Evolutionary conservation across 2,113 vertebrate species (phyloP).

Genomic region (human): GRCh38 chr11:35880001-35880500

Average conservation of each 20-base stretch:
- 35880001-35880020: not conserved
- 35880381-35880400: too few species aligned
- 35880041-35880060: not conserved
- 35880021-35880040: not conserved
- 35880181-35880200: not conserved
- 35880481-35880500: not conserved
- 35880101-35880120: too few species aligned
- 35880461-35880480: not conserved
- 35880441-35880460: not conserved
- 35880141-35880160: not conserved
- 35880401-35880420: not conserved
- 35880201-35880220: not conserved
- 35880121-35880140: not conserved
- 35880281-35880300: not conserved
- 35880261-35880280: not conserved
- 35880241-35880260: not conserved
- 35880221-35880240: not conserved
- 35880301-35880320: not conserved
- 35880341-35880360: not conserved
- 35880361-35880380: not conserved
- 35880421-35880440: not conserved
- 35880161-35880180: not conserved
- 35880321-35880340: not conserved
- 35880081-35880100: not conserved
- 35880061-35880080: not conserved